Evolutionary conservation across 2,888 invertebrate species (phyloP).

Genomic region (Sarcophaga variegata): DNA sequence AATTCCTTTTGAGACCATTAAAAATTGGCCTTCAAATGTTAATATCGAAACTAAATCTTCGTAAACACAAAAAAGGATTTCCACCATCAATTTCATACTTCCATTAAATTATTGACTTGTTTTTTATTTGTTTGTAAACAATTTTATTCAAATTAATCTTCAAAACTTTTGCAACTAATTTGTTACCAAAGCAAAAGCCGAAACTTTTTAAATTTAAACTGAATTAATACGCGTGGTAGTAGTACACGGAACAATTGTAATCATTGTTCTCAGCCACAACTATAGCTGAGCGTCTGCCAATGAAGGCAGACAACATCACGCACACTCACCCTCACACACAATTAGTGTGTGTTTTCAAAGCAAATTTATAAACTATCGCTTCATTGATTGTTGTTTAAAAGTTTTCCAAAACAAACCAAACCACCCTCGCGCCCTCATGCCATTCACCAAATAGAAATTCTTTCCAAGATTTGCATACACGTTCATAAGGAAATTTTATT

Average conservation of each 20-base stretch:
- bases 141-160: not conserved
- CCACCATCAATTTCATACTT: not conserved
- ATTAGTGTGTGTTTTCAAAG: not conserved
- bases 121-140: not conserved
- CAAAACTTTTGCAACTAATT: not conserved
- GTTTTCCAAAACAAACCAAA: not conserved
- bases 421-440: too few relatives aligned
- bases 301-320: not conserved
- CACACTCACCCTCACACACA: too few relatives aligned
- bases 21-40: too few relatives aligned
- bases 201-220: not conserved
- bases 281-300: not conserved
- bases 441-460: not conserved
- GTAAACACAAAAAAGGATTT: too few relatives aligned
- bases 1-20: too few relatives aligned
- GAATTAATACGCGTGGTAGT: too few relatives aligned
- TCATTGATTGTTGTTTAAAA: conserved; percentile 40
- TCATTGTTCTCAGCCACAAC: too few relatives aligned
- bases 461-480: not conserved
- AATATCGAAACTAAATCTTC: too few relatives aligned
- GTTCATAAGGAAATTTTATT: not conserved
- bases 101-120: not conserved
- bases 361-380: conserved; percentile 45
- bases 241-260: too few relatives aligned
- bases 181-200: not conserved